Base-by-base conservation (phyloP, 2,113 vertebrate species). In the Indicator maculatus region DNA sequence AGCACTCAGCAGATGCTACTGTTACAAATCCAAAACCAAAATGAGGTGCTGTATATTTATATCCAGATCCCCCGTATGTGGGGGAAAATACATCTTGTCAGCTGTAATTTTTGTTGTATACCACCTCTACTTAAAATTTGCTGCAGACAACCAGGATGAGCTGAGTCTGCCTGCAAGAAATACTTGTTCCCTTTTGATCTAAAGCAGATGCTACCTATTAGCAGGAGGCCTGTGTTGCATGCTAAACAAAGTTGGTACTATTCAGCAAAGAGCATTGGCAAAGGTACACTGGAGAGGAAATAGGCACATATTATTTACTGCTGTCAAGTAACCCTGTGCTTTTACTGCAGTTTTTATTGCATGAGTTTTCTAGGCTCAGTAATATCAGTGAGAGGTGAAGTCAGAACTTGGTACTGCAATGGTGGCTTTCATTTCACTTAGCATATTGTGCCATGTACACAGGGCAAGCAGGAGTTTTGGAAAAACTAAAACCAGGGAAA, bases 151-250 rank as follows among this genome's bases (percentile, higher is more conserved):
- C 19, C 27, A 76, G 67, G 83, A 81, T 39, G 53, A 74, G 15
- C 47, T 30, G 55, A 80, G 47, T 74, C 73, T 81, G 72, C 50
- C 75, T 77, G 76, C 47, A 81, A 73, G 77, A 64, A 78, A 26
- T 58, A n/a, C 73, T 83, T 66, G 31, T 73, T 81, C 38, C 31
- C 41, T 65, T 89, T 86, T 94, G 86, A 88, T 93, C 65, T 81
- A 77, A 88, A 93, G 86, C 88, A 96, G 96, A 95, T 94, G 90
- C 59, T 92, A 53, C 38, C 8, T 47, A 77, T 92, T 93, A 95
- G 76, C 79, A 88, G 81, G 67, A 77, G 60, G 88, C 45, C 41
- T n/a, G 33, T 64, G 23, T 19, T 89, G 78, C 78, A 89, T 70
- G 69, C 72, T 88, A 60, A 94, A 71, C 17, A 20, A 52, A 39